Base-by-base conservation (phyloP, 2,113 vertebrate species). In the Ophthalmolycus amberensis region DNA sequence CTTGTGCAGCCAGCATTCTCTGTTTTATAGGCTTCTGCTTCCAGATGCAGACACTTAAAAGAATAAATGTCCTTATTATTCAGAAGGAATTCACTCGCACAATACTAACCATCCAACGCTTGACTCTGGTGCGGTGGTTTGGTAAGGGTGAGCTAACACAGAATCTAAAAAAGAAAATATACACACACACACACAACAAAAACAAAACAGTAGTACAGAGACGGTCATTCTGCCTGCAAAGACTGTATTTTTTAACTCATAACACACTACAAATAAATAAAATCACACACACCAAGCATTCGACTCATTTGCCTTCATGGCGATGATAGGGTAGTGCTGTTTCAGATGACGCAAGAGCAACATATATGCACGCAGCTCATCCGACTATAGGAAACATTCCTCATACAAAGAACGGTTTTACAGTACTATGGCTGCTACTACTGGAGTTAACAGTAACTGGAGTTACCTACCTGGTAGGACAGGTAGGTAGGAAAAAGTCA, bases 301-400 rank as follows among this genome's bases (percentile, higher is more conserved):
- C 67, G 34, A 66, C n/a, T 64, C 50, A 75, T 74, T 14, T 14
- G 11, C 46, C 46, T 27, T 25, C 60, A 72, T 40, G 40, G 4
- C 0, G 3, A 59, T 68, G 70, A 75, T 12, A 29, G 27, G 22
- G 0, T 44, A 50, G 40, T 71, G 75, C 73, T 65, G 73, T 81
- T 71, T 80, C 20, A 77, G 63, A 82, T 82, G 71, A 86, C 29
- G 68, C 64, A 63, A 65, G 42, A 67, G 32, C 34, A 54, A 29
- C 29, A 29, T 29, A 32, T 5, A 20, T 9, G 3, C 1, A 14
- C 0, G 5, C 18, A 48, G 42, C 34, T 60, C 34, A 56, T 18
- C 32, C 12, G n/a, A 56, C 50, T 25, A 11, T 11, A 40, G 50
- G 50, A 48, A 29, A 68, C 4, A 14, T 42, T 42, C 11, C 42